These are phyloP conservation scores for Sphenodon punctatus DNA, from an alignment of 2,797 vertebrate species.

Conservation along the genomic window DNA sequence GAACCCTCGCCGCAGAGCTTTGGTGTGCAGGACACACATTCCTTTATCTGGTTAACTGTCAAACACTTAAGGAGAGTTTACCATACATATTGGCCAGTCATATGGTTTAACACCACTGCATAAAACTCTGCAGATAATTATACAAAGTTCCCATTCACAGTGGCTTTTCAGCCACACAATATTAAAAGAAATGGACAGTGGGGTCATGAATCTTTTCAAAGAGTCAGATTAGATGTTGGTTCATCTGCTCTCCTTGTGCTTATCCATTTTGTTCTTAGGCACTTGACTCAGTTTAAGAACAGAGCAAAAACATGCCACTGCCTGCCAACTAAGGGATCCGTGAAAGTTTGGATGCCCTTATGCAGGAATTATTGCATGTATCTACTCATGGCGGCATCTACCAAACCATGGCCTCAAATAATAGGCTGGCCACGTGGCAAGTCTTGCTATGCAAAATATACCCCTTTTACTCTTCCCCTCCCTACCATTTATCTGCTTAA, in stretches of 20 bases:
- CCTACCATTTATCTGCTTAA: background rate
- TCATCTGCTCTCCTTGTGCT: background rate
- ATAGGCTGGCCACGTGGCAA: background rate
- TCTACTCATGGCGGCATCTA: background rate
- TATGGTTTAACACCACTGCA: constrained; percentile 22
- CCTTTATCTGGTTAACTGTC: constrained; percentile 38
- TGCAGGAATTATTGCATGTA: background rate
- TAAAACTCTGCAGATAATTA: background rate
- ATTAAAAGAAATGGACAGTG: background rate
- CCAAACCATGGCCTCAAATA: background rate
- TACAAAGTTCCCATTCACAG: constrained; percentile 1
- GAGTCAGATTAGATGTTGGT: background rate
- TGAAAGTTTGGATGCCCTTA: background rate
- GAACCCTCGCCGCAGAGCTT: background rate
- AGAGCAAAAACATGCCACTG: constrained; percentile 4
- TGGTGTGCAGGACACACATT: constrained; percentile 51
- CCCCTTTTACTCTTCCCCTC: background rate
- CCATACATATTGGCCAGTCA: background rate
- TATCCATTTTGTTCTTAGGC: accelerated
- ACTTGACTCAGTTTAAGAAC: constrained; percentile 25
- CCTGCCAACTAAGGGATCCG: background rate
- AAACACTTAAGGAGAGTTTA: background rate
- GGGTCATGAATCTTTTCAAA: background rate
- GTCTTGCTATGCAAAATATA: background rate
- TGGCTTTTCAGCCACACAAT: background rate